phyloP scores from a whole-genome alignment of 2,888 invertebrate species.

The Prosapia bicincta region DNA sequence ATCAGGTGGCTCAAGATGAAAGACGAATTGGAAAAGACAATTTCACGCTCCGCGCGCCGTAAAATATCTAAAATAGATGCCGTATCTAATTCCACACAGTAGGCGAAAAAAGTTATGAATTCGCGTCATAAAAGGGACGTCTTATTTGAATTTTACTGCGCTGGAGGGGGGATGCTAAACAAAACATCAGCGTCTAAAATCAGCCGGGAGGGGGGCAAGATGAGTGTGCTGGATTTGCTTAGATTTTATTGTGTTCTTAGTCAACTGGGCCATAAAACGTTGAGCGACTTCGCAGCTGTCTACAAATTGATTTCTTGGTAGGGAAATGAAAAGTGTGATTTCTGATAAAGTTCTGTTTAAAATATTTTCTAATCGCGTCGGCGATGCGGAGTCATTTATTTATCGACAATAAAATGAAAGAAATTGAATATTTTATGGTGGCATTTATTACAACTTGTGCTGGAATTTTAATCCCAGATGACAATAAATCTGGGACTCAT shows the following conservation, averaged over 20 bases:
- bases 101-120: conserved; percentile 2
- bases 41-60: neutral
- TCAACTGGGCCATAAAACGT: neutral
- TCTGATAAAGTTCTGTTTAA: neutral
- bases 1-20: neutral
- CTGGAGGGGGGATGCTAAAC: neutral
- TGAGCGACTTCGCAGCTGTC: neutral
- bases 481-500: neutral
- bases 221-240: neutral
- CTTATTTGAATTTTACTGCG: conserved; percentile 2
- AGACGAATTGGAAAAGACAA: neutral
- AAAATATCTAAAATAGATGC: neutral
- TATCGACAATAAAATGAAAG: neutral
- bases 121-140: neutral
- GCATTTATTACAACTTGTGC: too few species aligned
- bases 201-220: neutral
- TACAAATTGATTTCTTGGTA: neutral
- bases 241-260: neutral
- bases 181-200: neutral
- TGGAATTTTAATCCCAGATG: neutral
- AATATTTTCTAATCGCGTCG: neutral
- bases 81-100: neutral
- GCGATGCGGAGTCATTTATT: neutral
- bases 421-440: neutral
- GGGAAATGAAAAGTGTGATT: neutral